phyloP scores from a whole-genome alignment of 2,113 vertebrate species.

The Polyodon spathula region DNA sequence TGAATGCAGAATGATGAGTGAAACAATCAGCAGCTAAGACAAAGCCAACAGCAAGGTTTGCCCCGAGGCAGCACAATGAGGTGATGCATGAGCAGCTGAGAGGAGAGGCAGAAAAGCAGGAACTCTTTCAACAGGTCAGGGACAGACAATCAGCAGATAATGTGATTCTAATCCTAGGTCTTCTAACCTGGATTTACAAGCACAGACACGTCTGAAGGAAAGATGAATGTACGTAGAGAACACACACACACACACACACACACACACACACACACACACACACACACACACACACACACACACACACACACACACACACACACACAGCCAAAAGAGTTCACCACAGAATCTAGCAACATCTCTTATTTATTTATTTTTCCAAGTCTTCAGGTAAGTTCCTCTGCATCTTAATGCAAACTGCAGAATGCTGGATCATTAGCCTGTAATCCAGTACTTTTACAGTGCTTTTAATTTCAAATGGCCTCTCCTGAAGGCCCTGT shows the following conservation, averaged over 20 bases:
- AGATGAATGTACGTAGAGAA: too few species aligned
- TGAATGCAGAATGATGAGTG: too few species aligned
- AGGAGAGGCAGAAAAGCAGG: too few species aligned
- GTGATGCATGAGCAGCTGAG: too few species aligned
- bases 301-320: not conserved
- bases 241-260: not conserved
- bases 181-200: too few species aligned
- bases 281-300: not conserved
- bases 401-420: not conserved
- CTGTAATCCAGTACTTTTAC: not conserved
- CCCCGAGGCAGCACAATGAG: too few species aligned
- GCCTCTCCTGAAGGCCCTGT: not conserved
- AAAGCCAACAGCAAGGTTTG: too few species aligned
- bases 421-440: not conserved
- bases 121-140: too few species aligned
- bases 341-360: not conserved
- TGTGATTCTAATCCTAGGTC: too few species aligned
- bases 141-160: too few species aligned
- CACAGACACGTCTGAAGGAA: too few species aligned
- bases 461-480: not conserved
- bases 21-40: too few species aligned
- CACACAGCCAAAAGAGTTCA: not conserved
- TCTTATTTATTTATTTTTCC: not conserved
- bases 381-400: not conserved
- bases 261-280: not conserved